Percentiles rank a stretch among this genome's conserved stretches.
Evolutionary conservation across 2,888 invertebrate genomes (phyloP).

Genomic region (Andrena trimmerana): DNA sequence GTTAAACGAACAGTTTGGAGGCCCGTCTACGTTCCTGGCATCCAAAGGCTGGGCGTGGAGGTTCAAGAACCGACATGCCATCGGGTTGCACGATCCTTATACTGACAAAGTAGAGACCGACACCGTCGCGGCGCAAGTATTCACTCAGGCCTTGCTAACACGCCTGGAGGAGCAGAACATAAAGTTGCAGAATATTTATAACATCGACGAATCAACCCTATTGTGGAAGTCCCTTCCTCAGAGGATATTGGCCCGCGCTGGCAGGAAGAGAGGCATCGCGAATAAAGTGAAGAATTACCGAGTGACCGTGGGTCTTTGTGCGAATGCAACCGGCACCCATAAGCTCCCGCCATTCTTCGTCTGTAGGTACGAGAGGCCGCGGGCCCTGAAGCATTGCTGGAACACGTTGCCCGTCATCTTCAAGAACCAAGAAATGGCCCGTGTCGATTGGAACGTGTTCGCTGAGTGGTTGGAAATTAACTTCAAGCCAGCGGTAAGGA

Average conservation of each 20-base stretch:
- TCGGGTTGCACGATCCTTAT: background rate
- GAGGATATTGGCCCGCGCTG: background rate
- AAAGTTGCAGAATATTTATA: background rate
- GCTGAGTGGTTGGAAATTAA: background rate
- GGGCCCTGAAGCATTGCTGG: slow-evolving; percentile 3
- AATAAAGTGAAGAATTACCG: background rate
- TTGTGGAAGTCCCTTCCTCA: background rate
- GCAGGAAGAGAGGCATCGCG: background rate
- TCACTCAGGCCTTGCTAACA: background rate
- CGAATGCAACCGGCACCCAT: background rate
- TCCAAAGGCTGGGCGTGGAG: background rate
- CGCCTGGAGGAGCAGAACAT: background rate
- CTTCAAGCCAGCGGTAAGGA: background rate
- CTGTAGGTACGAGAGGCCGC: background rate
- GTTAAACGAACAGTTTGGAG: background rate
- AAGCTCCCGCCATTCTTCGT: background rate
- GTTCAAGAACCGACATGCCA: background rate
- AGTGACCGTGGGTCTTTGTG: background rate
- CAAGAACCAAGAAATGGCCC: background rate
- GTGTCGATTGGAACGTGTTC: background rate
- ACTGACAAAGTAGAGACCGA: background rate
- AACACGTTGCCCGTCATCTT: background rate
- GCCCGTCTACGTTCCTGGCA: background rate
- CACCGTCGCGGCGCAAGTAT: background rate
- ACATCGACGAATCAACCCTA: background rate